These are phyloP conservation scores for Hypotaenidia philippensis DNA, from an alignment of 2,797 vertebrate species.

Conservation along the genomic window DNA sequence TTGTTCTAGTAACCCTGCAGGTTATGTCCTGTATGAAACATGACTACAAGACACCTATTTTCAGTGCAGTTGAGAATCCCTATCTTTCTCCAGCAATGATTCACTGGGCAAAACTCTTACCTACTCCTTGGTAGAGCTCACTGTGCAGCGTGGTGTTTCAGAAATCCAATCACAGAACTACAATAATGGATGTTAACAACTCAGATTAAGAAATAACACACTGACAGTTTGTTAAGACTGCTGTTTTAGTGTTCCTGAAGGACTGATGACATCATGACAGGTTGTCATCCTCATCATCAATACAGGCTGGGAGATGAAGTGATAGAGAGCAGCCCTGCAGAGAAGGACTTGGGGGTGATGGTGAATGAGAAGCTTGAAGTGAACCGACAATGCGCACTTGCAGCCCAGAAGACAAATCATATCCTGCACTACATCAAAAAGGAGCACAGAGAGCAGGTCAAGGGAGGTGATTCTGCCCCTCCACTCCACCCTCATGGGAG, in stretches of 20 bases:
- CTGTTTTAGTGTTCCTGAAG: neutral
- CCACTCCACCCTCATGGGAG: too few species aligned
- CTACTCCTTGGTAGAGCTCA: neutral
- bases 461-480: too few species aligned
- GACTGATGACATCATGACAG: neutral
- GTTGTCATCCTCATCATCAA: too few species aligned
- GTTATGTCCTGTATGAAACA: neutral
- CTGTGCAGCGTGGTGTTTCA: neutral
- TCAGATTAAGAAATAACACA: neutral
- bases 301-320: too few species aligned
- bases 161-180: neutral
- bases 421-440: too few species aligned
- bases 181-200: neutral
- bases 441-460: too few species aligned
- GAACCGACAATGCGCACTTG: too few species aligned
- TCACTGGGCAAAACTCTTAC: neutral
- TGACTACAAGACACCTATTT: neutral
- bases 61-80: neutral
- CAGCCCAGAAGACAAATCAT: too few species aligned
- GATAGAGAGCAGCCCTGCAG: too few species aligned
- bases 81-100: neutral
- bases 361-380: too few species aligned
- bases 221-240: neutral
- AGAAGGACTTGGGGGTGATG: too few species aligned
- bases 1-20: neutral